A percentile compares a stretch with the other conserved stretches of the same genome.
Conservation (phyloP, 1,140 invertebrate species). For the Sycobia sp. region DNA sequence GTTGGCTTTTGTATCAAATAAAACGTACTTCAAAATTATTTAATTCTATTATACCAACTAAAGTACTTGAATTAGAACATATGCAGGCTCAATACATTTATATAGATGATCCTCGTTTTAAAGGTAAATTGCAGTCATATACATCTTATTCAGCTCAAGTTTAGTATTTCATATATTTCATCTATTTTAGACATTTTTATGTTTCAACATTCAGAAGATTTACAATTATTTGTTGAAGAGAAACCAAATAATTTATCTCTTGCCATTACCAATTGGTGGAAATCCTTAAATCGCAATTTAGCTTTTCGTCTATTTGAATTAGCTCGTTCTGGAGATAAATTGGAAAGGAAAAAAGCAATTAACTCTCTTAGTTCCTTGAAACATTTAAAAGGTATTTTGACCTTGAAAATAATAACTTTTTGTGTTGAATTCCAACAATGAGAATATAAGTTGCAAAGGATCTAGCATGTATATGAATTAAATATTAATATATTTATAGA, state of each 20-base stretch:
- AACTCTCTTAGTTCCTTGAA: constrained; percentile 47
- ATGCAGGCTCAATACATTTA: constrained; percentile 57
- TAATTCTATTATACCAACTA: constrained; percentile 45
- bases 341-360: constrained; percentile 49
- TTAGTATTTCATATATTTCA: constrained; percentile 15
- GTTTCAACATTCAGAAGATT: constrained; percentile 42
- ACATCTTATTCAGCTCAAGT: constrained; percentile 5
- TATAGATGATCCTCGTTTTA: constrained; percentile 55
- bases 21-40: constrained; percentile 48
- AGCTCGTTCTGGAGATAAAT: constrained; percentile 45
- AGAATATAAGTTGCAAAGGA: no score
- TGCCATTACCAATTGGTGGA: constrained; percentile 51
- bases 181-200: constrained; percentile 48
- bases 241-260: constrained; percentile 42
- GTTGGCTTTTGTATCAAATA: constrained; percentile 55
- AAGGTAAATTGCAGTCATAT: constrained; percentile 43
- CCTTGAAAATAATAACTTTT: neutral
- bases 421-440: neutral
- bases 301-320: constrained; percentile 48
- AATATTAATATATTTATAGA: constrained; percentile 47
- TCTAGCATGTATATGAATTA: neutral
- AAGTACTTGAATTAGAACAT: constrained; percentile 52
- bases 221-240: constrained; percentile 41
- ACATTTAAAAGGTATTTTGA: constrained; percentile 53
- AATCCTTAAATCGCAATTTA: constrained; percentile 45